A percentile compares a stretch with the other conserved stretches of the same genome.
phyloP scores from a whole-genome alignment of 64 coral and sea anemone genomes.

The Trachythela sp. region DNA sequence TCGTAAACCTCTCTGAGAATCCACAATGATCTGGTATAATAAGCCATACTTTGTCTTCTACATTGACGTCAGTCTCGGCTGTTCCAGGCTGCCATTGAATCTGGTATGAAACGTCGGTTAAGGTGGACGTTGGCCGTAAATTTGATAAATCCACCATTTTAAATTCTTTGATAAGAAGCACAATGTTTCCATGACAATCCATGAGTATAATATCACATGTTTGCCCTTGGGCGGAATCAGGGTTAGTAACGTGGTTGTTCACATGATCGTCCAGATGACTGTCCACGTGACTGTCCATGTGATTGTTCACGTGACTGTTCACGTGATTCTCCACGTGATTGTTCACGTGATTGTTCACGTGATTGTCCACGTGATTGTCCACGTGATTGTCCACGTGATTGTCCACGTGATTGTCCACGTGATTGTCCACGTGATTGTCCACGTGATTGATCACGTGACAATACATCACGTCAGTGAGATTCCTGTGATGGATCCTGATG shows the following conservation, averaged over 20 bases:
- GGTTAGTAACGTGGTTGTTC: background rate
- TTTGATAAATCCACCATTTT: background rate
- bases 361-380: background rate
- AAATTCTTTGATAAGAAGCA: background rate
- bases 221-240: too few species aligned
- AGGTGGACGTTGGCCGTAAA: background rate
- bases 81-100: background rate
- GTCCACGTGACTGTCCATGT: background rate
- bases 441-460: background rate
- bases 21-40: background rate
- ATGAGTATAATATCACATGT: background rate
- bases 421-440: background rate
- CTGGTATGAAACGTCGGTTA: background rate
- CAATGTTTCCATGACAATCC: background rate
- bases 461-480: background rate
- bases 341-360: background rate
- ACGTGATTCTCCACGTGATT: background rate
- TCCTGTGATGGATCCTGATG: background rate
- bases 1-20: background rate
- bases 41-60: background rate
- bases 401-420: background rate
- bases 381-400: background rate
- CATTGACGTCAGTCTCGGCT: background rate
- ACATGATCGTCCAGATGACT: background rate
- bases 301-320: background rate